Base-by-base conservation (phyloP, 2,797 vertebrate genomes). In the Novumbra hubbsi region DNA sequence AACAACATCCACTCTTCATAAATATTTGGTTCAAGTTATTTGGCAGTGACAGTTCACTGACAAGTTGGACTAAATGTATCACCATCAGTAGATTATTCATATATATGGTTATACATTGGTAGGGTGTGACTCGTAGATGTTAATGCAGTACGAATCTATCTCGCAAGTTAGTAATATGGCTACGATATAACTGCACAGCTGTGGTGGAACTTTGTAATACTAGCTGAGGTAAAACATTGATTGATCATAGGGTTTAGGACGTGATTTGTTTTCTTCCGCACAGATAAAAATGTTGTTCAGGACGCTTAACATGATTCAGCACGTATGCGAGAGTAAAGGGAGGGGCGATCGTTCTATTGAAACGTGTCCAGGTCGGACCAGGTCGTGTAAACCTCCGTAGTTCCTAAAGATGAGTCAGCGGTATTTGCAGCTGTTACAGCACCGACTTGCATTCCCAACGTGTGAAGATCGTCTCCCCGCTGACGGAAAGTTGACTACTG, bases 211-310 rank as follows among this genome's bases (percentile, higher is more conserved):
- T 24, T 21, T 60, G 21, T 12, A 64, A 30, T 5, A 30, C 28
- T 28, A 32, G 62, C 62, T 30, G 17, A 38, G 8, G 34, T 32
- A 32, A 64, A 64, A 32, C 41, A 45, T 45, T 19, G 16, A 64
- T 64, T 32, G 19, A 24, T 16, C 14, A 64, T 64, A 16, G 8
- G 5, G 2, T 65, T 17, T 32, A 30, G 63, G 30, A 19, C 16
- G 63, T 63, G 60, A 30, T 55, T 55, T 52, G 12, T 62, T 15
- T 62, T 30, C 21, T 63, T 24, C 24, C 27, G 60, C 9, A 27
- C 19, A 19, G 75, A 73, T 73, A 76, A 78, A 28, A 60, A 30
- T 68, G 48, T 67, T 50, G 34, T n/a, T 66, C 65, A 17, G 52
- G 52, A n/a, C 1, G 27, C 49, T 73, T 55, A 68, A 30, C n/a